Evolutionary conservation across 2,797 vertebrate genomes (phyloP), one percentile per base, ranked within the genome.

Genomic region (Sebastes variabilis): DNA sequence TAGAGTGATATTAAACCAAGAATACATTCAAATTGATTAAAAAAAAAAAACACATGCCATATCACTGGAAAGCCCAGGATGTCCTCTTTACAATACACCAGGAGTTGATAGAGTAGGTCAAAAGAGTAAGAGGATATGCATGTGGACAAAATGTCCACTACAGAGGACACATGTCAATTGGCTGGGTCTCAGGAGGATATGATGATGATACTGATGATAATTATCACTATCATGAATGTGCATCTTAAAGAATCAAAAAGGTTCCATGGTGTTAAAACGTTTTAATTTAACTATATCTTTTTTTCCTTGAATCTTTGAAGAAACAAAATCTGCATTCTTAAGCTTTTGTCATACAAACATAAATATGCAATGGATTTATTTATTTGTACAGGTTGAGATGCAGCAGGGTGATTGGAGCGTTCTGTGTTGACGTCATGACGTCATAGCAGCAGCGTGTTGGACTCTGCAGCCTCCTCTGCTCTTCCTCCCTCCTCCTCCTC

Each of bases 381-480:
- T 52, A 20, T 55, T 22, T 49, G 49, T 32, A 36, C 70, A 65
- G 70, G 52, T 38, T 61, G 18, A n/a, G 18, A 73, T 18, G 60
- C 84, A 42, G 58, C 1, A 4, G 80, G 75, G 71, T 83, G 85
- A 92, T 91, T 93, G 89, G 91, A 89, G 85, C 59, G 90, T 79
- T 73, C 81, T 25, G 55, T 38, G 69, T 27, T 84, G 79, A 94
- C 96, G 95, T 92, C 85, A 94, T 97, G 97, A 98, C 97, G 97
- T 98, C 96, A 96, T 85, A n/a, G 25, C 59, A 38, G 93, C 88
- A 75, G 95, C 95, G 96, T 82, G 82, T 87, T 93, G 95, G 92
- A 95, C 92, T 90, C 91, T 95, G 94, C 94, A 94, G 94, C 93
- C 88, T 95, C 92, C 83, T 88, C 86, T 38, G 79, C 84, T 89